These are phyloP conservation scores for Ophioninae sp. DNA, from an alignment of 2,888 invertebrate species.

Conservation along the genomic window DNA sequence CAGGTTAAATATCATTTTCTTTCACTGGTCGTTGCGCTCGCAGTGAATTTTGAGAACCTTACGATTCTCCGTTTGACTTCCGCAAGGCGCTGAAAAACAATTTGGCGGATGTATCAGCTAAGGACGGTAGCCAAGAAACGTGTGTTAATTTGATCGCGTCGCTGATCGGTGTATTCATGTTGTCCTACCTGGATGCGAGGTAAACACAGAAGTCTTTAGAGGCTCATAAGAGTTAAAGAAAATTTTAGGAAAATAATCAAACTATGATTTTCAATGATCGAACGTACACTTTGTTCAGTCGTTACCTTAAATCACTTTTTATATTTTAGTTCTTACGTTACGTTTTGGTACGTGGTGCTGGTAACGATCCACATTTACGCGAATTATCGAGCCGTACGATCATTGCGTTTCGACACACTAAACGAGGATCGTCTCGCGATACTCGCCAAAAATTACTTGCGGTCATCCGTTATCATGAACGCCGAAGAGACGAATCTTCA, in stretches of 20 bases:
- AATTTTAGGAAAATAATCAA: neutral
- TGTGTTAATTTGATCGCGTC: slow-evolving; percentile 95
- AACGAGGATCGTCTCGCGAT: slow-evolving; percentile 91
- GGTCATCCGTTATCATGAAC: slow-evolving; percentile 84
- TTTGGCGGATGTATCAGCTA: slow-evolving; percentile 95
- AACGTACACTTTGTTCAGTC: neutral
- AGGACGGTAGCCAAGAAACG: slow-evolving; percentile 98
- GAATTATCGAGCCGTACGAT: slow-evolving; percentile 93
- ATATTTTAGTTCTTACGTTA: slow-evolving; percentile 84
- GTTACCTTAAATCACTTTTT: neutral
- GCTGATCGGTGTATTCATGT: slow-evolving; percentile 88
- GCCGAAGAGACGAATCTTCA: slow-evolving; percentile 86
- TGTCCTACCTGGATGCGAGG: slow-evolving; percentile 85
- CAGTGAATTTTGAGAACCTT: neutral
- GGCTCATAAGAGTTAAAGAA: neutral
- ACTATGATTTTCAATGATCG: neutral
- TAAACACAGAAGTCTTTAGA: slow-evolving; percentile 70
- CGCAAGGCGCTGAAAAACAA: slow-evolving; percentile 90
- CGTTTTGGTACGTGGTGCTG: slow-evolving; percentile 89
- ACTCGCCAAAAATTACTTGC: slow-evolving; percentile 86
- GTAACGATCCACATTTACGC: slow-evolving; percentile 91
- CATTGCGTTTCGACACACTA: slow-evolving; percentile 90
- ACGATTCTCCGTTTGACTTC: slow-evolving; percentile 5
- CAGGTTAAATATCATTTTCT: slow-evolving; percentile 82
- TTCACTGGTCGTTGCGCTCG: neutral